Percentiles rank a stretch among this genome's conserved stretches.
These are phyloP conservation scores for Solea solea DNA, from an alignment of 2,113 vertebrate genomes.

Conservation along the genomic window DNA sequence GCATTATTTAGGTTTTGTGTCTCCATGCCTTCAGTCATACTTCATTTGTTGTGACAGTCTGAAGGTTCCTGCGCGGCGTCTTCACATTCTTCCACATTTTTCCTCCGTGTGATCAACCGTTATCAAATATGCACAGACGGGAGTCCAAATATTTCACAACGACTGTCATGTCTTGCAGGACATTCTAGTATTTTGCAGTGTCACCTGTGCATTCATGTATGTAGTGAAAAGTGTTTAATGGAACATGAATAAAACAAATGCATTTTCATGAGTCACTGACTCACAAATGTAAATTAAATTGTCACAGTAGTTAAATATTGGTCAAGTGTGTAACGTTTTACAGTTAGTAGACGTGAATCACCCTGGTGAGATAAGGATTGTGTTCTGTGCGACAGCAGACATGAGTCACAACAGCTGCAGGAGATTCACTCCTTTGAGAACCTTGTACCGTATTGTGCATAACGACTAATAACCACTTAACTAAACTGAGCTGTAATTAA, in stretches of 20 bases:
- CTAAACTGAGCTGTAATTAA: neutral
- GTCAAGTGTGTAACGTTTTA: no score
- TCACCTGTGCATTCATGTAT: neutral
- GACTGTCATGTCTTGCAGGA: neutral
- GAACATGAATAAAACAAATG: neutral
- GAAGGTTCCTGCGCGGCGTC: constrained; percentile 2
- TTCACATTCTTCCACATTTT: constrained; percentile 40
- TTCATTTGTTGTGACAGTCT: neutral
- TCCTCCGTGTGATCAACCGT: constrained; percentile 5
- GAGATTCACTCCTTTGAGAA: no score
- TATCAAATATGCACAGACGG: neutral
- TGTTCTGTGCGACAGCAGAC: no score
- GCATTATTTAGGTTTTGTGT: neutral
- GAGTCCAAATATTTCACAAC: neutral
- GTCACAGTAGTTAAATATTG: no score
- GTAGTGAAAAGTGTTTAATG: no score
- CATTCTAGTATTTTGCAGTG: neutral
- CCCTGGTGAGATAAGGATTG: no score
- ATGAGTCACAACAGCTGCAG: no score
- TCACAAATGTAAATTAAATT: neutral
- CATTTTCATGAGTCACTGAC: neutral
- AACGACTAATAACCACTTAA: neutral
- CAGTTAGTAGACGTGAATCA: no score
- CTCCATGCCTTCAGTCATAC: neutral
- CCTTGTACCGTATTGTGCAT: neutral